phyloP scores from a whole-genome alignment of 2,797 vertebrate species.

The Naso thynnoides region DNA sequence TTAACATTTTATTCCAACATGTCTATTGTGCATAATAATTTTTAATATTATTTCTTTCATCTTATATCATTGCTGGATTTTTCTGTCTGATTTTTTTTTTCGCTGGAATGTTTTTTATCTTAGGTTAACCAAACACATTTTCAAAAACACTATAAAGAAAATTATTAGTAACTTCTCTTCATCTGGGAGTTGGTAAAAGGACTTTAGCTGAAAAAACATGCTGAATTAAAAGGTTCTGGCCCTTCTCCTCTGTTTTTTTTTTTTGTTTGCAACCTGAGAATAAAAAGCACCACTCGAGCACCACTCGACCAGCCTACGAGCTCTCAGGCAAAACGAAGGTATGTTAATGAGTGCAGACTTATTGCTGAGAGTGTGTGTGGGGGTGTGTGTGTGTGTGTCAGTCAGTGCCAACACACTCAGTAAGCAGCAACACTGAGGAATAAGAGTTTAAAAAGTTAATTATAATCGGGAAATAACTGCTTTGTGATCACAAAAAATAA shows the following conservation, averaged over 20 bases:
- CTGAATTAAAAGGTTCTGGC: neutral
- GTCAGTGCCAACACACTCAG: neutral
- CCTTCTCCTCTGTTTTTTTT: too few species aligned
- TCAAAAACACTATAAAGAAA: neutral
- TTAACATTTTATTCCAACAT: too few species aligned
- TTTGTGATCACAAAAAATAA: neutral
- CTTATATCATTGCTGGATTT: neutral
- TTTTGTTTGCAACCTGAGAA: too few species aligned
- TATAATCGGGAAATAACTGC: neutral
- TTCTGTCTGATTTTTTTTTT: neutral
- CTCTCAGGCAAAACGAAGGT: constrained; percentile 27
- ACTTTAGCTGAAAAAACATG: neutral
- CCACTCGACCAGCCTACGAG: constrained; percentile 24
- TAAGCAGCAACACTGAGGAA: neutral
- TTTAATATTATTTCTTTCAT: neutral
- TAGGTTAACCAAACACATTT: neutral
- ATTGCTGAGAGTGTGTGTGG: neutral
- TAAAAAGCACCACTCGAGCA: constrained; percentile 25
- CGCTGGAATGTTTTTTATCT: neutral
- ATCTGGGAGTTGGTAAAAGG: neutral
- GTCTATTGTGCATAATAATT: too few species aligned
- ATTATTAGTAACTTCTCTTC: neutral
- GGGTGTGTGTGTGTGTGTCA: neutral
- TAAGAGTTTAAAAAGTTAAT: neutral
- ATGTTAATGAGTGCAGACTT: constrained; percentile 55